phyloP scores from a whole-genome alignment of 2,797 vertebrate species.

The Ceyx erithaca region DNA sequence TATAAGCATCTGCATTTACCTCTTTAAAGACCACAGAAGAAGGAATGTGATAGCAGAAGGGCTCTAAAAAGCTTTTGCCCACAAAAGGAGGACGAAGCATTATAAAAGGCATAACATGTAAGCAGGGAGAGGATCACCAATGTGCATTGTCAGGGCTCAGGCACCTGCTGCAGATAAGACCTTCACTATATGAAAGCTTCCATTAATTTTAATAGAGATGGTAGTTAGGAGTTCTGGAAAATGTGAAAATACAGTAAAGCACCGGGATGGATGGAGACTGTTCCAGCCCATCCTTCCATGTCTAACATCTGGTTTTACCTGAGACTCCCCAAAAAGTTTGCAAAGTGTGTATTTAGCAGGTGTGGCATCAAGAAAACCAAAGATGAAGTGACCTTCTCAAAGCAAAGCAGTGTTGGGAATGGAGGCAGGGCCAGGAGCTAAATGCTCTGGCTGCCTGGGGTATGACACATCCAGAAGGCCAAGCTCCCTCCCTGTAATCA shows the following conservation, averaged over 20 bases:
- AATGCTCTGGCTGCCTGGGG: background rate
- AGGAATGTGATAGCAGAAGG: background rate
- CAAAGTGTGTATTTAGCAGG: background rate
- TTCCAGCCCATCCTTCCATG: constrained; percentile 20
- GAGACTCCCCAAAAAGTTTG: background rate
- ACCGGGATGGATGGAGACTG: background rate
- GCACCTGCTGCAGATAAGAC: background rate
- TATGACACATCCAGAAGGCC: constrained; percentile 2
- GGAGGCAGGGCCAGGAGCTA: background rate
- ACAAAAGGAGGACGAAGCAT: background rate
- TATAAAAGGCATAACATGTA: background rate
- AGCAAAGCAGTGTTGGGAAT: background rate
- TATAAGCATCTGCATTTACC: background rate
- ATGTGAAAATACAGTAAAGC: background rate
- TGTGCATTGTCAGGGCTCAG: background rate
- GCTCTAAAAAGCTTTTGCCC: background rate
- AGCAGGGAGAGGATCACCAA: background rate
- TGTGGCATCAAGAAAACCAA: background rate
- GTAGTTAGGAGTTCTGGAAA: background rate
- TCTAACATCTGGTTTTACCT: background rate
- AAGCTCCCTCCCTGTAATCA: constrained; percentile 45
- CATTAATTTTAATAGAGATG: background rate
- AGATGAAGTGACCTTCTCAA: background rate
- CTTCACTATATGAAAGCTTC: background rate
- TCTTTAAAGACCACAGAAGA: background rate